Evolutionary conservation across 2,113 vertebrate genomes (phyloP), one percentile per base, ranked within the genome.

Genomic region (Tringa solitaria): DNA sequence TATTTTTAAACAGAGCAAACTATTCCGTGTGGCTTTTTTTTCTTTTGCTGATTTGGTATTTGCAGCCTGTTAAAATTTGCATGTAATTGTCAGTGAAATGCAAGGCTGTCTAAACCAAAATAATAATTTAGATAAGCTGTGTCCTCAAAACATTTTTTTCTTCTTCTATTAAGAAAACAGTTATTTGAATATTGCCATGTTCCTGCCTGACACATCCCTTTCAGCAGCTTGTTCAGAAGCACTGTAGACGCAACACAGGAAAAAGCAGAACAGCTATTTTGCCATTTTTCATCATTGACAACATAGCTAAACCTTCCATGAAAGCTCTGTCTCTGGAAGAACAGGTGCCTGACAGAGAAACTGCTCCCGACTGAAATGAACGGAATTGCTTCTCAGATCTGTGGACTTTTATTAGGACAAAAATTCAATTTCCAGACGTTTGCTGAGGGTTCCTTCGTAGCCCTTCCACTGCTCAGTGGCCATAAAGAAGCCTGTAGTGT

Each of bases 201-300:
- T 80, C 30, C 63, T 93, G 56, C 70, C 85, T 94, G 84, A 65
- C 75, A 32, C 60, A 30, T 86, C 45, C 54, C 39, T 89, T 91
- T 82, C 89, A 91, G 84, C 48, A 75, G 12, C 84, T 91, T 67
- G 75, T 88, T 94, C 75, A 60, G 69, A 72, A 84, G 61, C 57
- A 8, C 43, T 45, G 50, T 68, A 96, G 94, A 61, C 73, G 77
- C 77, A 94, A 82, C 50, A 24, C 60, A 82, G 78, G 12, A 19
- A 19, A 76, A 96, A 77, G 11, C 84, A 61, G 48, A 94, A 23
- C 68, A 94, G 59, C 50, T 82, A 16, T 91, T 74, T 84, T 87
- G 93, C 78, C 67, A 84, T 96, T 96, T 94, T 83, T 96, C 95
- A 90, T 94, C 93, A 33, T 1, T 91, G 94, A 87, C 90, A 88